Base-by-base conservation (phyloP, 2,888 invertebrate genomes). In the Drosophila anomalata region DNA sequence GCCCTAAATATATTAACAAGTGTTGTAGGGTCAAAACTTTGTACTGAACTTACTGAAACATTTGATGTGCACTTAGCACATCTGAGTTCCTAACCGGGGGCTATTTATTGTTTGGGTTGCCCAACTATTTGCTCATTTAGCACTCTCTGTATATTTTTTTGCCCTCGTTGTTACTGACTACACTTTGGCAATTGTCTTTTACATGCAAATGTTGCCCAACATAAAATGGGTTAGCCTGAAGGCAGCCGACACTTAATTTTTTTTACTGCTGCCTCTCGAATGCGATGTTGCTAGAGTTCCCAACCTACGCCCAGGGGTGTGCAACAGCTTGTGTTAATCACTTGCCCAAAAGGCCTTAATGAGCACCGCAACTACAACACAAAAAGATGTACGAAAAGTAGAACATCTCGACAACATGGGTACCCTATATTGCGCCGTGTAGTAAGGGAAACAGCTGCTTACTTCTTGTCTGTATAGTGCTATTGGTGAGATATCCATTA, bases 301-400 rank as follows among this genome's bases (percentile, higher is more conserved):
- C 52, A 26, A 41, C 41, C 52, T 42, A 20, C 63, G 72, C 70
- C 54, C 48, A 41, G 61, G 63, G 77, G 68, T 58, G 62, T 65
- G 86, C 75, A 77, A 75, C 80, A 80, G 80, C 79, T 80, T 82
- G 80, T 86, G 86, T 86, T 80, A 82, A 80, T 86, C 73, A 77
- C 86, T 73, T 58, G 79, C 73, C 79, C 79, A 79, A 86, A 70
- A 82, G 83, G 60, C 67, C 86, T 82, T 86, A 80, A 80, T 86
- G 80, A 80, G 86, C 79, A 68, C 67, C 69, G 66, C 70, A 71
- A 71, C 50, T 51, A 60, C 61, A 55, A 50, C 46, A 55, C n/a
- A 50, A 53, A 65, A 36, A 48, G 8, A 11, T 61, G n/a, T n/a
- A n/a, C 7, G n/a, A 36, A 36, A n/a, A 36, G n/a, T 14, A 7